These are phyloP conservation scores for Cassiopea andromeda DNA, from an alignment of 30 jellyfish, hydroid and myxozoan genomes.

Conservation along the genomic window DNA sequence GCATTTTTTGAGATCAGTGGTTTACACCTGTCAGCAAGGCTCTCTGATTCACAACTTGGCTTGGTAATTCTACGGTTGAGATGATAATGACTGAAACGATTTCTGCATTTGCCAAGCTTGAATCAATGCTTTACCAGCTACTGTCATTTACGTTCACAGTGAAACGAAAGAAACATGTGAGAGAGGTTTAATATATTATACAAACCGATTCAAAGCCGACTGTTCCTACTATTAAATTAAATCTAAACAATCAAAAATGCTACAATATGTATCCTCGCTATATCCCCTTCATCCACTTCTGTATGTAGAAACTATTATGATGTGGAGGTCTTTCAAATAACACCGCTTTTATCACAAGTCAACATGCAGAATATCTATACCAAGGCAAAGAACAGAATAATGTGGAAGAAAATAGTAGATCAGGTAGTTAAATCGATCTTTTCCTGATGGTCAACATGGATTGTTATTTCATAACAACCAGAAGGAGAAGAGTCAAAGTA, in stretches of 20 bases:
- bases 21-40: neutral
- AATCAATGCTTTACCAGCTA: neutral
- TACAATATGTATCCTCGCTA: too few relatives aligned
- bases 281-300: too few relatives aligned
- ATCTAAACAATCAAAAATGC: neutral
- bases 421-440: too few relatives aligned
- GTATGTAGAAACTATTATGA: too few relatives aligned
- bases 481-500: too few relatives aligned
- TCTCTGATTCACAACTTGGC: neutral
- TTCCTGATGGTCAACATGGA: too few relatives aligned
- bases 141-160: neutral
- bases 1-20: neutral
- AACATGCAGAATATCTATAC: too few relatives aligned
- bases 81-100: neutral
- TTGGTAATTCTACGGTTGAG: constrained; percentile 7
- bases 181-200: neutral
- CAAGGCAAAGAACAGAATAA: too few relatives aligned
- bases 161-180: neutral
- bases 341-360: too few relatives aligned
- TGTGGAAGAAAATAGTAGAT: too few relatives aligned
- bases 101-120: neutral
- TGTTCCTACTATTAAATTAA: neutral
- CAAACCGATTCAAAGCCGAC: neutral
- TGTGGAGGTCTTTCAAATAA: too few relatives aligned
- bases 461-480: too few relatives aligned